Percentiles rank a stretch among this genome's conserved stretches.
Evolutionary conservation across 2,113 vertebrate species (phyloP).

Genomic region (Glaucomys volans): DNA sequence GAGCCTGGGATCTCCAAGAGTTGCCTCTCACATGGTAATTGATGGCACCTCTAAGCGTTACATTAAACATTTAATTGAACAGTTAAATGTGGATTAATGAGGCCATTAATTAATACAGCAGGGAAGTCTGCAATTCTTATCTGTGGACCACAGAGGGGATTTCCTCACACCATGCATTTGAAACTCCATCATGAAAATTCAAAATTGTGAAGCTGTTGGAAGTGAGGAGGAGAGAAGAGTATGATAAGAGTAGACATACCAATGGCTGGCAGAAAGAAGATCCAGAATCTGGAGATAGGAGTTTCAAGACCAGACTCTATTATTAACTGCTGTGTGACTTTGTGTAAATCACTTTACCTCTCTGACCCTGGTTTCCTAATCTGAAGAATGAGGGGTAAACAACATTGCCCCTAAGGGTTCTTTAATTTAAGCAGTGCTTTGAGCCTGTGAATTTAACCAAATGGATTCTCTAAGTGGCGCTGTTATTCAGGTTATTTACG

Average conservation of each 20-base stretch:
- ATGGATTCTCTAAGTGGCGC: neutral
- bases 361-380: neutral
- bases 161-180: constrained; percentile 68
- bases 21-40: constrained; percentile 79
- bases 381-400: neutral
- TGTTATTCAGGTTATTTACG: neutral
- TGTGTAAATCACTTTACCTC: neutral
- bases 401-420: neutral
- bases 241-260: neutral
- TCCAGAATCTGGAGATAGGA: neutral
- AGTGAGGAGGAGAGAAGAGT: neutral
- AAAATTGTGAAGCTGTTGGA: constrained; percentile 49
- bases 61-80: constrained; percentile 86
- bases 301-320: neutral
- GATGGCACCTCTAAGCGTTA: constrained; percentile 84
- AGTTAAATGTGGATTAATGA: constrained; percentile 85
- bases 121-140: constrained; percentile 82
- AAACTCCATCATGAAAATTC: constrained; percentile 64
- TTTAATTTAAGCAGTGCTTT: constrained; percentile 5
- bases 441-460: neutral
- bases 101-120: constrained; percentile 84
- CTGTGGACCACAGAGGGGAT: constrained; percentile 77
- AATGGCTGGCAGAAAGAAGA: neutral
- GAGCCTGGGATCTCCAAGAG: constrained; percentile 77
- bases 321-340: neutral